Evolutionary conservation across 2,113 vertebrate genomes (phyloP).

Genomic region (Orientallactaga bullata): DNA sequence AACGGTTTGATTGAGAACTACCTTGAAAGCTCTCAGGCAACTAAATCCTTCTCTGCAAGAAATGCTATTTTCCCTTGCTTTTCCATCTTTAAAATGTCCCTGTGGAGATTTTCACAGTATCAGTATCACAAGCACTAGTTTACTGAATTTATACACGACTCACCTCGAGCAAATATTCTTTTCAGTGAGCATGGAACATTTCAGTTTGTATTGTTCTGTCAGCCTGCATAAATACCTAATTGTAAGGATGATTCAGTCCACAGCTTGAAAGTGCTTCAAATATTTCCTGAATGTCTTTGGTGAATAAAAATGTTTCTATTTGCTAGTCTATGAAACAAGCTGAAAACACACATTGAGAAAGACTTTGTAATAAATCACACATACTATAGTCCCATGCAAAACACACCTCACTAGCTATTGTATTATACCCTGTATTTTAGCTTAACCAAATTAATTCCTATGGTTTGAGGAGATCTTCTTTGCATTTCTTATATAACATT

Average conservation of each 20-base stretch:
- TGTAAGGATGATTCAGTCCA: background rate
- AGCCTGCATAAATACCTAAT: conserved; percentile 22
- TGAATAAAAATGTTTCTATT: conserved; percentile 23
- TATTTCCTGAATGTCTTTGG: background rate
- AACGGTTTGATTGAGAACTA: background rate
- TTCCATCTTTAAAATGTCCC: background rate
- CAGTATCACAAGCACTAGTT: conserved; percentile 33
- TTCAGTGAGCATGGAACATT: background rate
- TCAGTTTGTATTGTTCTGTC: background rate
- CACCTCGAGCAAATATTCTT: background rate
- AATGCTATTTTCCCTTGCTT: conserved; percentile 27
- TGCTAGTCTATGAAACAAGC: background rate
- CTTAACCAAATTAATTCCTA: background rate
- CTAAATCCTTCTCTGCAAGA: conserved; percentile 42
- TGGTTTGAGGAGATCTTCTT: background rate
- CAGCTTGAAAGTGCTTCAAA: conserved; percentile 26
- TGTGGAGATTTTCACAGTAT: background rate
- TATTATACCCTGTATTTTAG: background rate
- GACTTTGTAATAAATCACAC: background rate
- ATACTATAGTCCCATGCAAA: background rate
- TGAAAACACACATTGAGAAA: background rate
- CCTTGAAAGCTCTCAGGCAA: background rate
- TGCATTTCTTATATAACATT: background rate
- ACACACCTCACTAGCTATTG: background rate
- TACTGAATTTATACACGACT: background rate